These are phyloP conservation scores for Polypterus bichir DNA, from an alignment of 2,113 vertebrate genomes.

Conservation along the genomic window DNA sequence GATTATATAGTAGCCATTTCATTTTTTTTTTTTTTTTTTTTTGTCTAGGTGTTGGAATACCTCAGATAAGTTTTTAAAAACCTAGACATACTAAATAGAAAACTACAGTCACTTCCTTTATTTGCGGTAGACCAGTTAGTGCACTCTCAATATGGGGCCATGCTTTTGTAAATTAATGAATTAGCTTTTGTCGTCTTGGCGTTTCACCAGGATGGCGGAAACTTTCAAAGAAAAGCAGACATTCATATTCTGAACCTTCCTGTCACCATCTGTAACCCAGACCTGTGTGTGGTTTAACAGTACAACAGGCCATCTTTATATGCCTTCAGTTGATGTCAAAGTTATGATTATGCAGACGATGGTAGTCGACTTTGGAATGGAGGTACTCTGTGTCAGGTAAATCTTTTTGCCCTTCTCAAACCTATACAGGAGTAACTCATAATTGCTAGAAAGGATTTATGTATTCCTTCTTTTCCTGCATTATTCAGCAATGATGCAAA, in stretches of 20 bases:
- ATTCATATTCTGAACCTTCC: slow-evolving; percentile 1
- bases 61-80: no score
- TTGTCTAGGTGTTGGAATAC: no score
- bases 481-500: slow-evolving; percentile 46
- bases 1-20: no score
- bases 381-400: neutral
- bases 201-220: neutral
- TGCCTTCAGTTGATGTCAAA: no score
- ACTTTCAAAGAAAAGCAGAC: slow-evolving; percentile 4
- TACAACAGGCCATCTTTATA: no score
- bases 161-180: slow-evolving; percentile 1
- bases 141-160: neutral
- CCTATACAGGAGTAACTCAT: no score
- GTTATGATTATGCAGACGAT: no score
- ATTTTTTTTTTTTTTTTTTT: no score
- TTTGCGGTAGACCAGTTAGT: no score
- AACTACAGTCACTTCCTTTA: no score
- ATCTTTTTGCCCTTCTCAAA: neutral
- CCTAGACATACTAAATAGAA: no score
- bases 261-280: slow-evolving; percentile 19
- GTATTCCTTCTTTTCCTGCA: slow-evolving; percentile 10
- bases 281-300: neutral
- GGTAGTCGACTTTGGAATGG: neutral
- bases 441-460: neutral
- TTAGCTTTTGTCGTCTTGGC: slow-evolving; percentile 12